Percentiles rank a stretch among this genome's conserved stretches.
These are phyloP conservation scores for Todiramphus saurophagus DNA, from an alignment of 2,113 vertebrate genomes.

Conservation along the genomic window DNA sequence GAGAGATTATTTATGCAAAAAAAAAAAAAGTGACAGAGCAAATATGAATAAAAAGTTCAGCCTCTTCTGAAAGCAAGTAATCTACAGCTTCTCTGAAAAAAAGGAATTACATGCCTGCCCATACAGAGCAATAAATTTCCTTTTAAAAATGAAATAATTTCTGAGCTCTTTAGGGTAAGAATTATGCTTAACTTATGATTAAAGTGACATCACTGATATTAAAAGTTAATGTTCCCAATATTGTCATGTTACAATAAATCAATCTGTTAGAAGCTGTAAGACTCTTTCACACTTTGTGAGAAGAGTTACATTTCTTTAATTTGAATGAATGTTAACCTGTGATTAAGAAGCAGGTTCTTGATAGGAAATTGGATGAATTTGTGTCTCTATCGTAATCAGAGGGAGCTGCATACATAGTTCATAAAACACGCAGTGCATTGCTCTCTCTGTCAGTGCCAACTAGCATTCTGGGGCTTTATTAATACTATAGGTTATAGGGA, in stretches of 20 bases:
- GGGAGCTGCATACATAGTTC: not conserved
- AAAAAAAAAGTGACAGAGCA: not conserved
- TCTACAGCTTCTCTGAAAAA: constrained; percentile 28
- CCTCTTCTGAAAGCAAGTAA: constrained; percentile 21
- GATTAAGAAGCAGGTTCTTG: constrained; percentile 20
- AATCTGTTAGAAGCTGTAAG: constrained; percentile 46
- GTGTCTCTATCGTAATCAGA: constrained; percentile 16
- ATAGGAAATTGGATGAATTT: constrained; percentile 41
- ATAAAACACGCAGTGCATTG: not conserved
- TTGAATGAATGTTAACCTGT: constrained; percentile 55
- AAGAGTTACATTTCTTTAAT: constrained; percentile 57
- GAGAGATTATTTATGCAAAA: not conserved
- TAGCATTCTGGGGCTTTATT: constrained; percentile 34
- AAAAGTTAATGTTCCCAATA: constrained; percentile 71
- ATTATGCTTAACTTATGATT: constrained; percentile 58
- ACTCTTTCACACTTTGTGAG: not conserved
- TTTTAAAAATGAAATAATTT: constrained; percentile 69
- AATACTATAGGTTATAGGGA: constrained; percentile 35
- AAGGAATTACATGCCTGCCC: constrained; percentile 53
- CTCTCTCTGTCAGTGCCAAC: constrained; percentile 27
- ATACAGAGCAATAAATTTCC: constrained; percentile 52
- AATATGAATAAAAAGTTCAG: constrained; percentile 42
- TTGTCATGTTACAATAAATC: constrained; percentile 72
- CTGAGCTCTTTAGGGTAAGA: constrained; percentile 57
- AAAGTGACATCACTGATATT: constrained; percentile 62